Evolutionary conservation across 2,888 invertebrate genomes (phyloP), one percentile per base, ranked within the genome.

Genomic region (Leptinotarsa tumamoca): DNA sequence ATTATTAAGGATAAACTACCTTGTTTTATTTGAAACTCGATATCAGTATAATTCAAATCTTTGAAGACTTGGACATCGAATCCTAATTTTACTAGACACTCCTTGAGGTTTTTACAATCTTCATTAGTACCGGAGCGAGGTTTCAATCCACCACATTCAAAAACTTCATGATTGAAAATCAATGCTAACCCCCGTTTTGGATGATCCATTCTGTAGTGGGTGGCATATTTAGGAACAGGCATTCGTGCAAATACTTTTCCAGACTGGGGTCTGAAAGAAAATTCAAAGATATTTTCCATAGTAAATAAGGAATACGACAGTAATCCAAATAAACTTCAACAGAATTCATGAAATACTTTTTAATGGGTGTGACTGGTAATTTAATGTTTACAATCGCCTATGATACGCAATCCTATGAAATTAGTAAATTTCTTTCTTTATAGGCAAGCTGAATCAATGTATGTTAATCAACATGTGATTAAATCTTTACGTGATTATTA

Each of bases 151-250:
- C 91, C 91, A 75, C 94, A 91, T 79, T 93, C 92, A 85, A 98
- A 98, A 84, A 91, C 89, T 88, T 95, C 95, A 86, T 98, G 97
- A 87, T 98, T 98, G 85, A 98, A 96, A 84, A 98, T 95, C 18
- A 97, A 87, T 4, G 97, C 97, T 80, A 93, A 88, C 4, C 98
- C 98, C 74, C 97, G 92, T 78, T 92, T 90, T 80, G 92, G 90
- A 87, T 97, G 95, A 83, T 92, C 92, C 97, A 98, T 98, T 81
- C 95, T 95, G 87, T 98, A 98, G 85, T 94, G 93, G 0, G 91
- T 89, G 1, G 94, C 93, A 87, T 94, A 92, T 79, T 93, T 91
- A 73, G 92, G 91, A 0, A 91, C 91, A 13, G 94, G 91, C 93
- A 94, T 94, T 67, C 86, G 90, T 83, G 89, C 91, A 77, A 86